phyloP scores from a whole-genome alignment of 1,140 invertebrate genomes.

The Tetraneura akinire region DNA sequence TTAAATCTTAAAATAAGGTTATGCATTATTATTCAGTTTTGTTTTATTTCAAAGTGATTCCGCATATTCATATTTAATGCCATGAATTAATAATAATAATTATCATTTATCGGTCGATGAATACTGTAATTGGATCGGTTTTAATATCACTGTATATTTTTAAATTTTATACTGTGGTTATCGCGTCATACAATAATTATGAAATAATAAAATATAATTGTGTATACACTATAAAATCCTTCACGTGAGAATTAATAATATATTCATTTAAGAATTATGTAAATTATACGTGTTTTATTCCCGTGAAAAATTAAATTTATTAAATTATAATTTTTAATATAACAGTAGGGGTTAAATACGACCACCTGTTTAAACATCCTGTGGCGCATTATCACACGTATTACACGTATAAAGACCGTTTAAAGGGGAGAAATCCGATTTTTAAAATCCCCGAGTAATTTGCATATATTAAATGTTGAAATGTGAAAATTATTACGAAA shows the following conservation, averaged over 20 bases:
- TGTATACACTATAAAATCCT: background rate
- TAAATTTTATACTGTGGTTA: too few species aligned
- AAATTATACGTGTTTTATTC: background rate
- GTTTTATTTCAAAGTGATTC: too few species aligned
- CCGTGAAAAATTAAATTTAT: background rate
- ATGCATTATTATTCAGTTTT: too few species aligned
- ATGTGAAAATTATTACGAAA: conserved; percentile 6
- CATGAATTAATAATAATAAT: too few species aligned
- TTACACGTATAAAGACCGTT: background rate
- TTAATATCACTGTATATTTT: too few species aligned
- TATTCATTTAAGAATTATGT: background rate
- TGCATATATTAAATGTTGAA: conserved; percentile 16
- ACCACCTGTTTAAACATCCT: conserved; percentile 22
- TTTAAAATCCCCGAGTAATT: conserved; percentile 15
- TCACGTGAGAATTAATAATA: background rate
- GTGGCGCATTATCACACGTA: background rate
- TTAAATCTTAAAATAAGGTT: too few species aligned
- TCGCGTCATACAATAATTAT: too few species aligned
- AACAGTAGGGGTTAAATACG: background rate
- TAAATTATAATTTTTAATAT: background rate
- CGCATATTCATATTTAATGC: too few species aligned
- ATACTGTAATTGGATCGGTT: too few species aligned
- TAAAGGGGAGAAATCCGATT: background rate
- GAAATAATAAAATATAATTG: too few species aligned
- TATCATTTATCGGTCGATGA: too few species aligned